Conservation (phyloP, 2,113 vertebrate species). For the Amia ocellicauda region DNA sequence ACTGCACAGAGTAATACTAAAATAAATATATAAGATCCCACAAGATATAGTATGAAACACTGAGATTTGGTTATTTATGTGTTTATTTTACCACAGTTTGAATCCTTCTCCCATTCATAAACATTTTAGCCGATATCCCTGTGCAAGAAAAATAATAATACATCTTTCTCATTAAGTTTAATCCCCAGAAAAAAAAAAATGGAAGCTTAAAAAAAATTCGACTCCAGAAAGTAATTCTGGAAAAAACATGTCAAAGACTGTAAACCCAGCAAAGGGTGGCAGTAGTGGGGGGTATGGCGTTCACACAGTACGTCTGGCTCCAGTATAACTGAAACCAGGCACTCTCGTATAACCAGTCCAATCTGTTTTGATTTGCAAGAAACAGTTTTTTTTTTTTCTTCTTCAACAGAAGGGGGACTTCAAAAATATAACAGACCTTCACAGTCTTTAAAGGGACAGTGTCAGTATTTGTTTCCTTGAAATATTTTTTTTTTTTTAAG, state of each 20-base stretch:
- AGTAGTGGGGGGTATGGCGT: conserved; percentile 62
- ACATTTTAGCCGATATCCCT: conserved; percentile 1
- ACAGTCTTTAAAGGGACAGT: conserved; percentile 35
- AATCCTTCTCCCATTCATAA: background rate
- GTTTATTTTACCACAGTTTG: background rate
- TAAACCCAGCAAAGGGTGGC: conserved; percentile 41
- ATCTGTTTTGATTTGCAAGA: conserved; percentile 77
- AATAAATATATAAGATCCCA: too few species aligned
- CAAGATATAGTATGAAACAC: background rate
- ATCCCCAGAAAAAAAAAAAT: conserved; percentile 28
- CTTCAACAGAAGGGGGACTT: conserved; percentile 21
- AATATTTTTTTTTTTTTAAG: too few species aligned
- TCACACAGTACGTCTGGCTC: conserved; percentile 85
- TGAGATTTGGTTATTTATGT: background rate
- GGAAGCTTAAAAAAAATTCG: conserved; percentile 28
- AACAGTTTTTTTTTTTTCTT: conserved; percentile 47
- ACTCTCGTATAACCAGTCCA: conserved; percentile 80
- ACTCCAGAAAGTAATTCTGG: conserved; percentile 43
- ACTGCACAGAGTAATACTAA: conserved; percentile 17
- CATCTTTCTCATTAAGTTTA: conserved; percentile 30
- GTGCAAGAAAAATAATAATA: conserved; percentile 25
- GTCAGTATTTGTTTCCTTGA: background rate
- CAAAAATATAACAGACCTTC: conserved; percentile 18
- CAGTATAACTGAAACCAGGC: conserved; percentile 91
- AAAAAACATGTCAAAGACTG: conserved; percentile 49